Conservation (phyloP, 2,113 vertebrate genomes). For the Cinclus cinclus region DNA sequence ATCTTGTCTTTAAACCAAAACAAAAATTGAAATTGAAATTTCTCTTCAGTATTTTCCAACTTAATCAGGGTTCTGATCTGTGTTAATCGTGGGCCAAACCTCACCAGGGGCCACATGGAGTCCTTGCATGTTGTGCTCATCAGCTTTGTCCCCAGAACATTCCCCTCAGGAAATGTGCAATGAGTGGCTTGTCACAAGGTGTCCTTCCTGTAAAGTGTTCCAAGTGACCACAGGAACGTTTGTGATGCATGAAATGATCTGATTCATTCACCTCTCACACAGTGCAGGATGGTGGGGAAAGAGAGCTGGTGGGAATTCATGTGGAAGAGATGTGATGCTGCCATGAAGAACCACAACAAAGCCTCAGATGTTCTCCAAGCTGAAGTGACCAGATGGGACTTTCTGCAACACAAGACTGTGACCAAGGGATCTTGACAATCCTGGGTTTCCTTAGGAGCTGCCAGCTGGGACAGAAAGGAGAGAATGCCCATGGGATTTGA, state of each 20-base stretch:
- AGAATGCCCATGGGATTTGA: rapidly evolving
- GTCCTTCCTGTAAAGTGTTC: background rate
- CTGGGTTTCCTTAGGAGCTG: background rate
- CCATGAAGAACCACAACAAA: background rate
- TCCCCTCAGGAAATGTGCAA: background rate
- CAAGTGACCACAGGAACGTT: background rate
- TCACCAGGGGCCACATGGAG: background rate
- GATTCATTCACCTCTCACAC: background rate
- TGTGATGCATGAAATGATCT: background rate
- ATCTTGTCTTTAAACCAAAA: background rate
- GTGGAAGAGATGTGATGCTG: background rate
- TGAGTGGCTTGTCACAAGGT: background rate
- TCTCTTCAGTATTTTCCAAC: background rate
- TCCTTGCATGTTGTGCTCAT: background rate
- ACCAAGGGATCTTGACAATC: background rate
- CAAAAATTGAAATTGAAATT: background rate
- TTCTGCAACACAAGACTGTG: background rate
- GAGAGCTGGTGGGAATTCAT: rapidly evolving
- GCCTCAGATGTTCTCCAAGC: background rate
- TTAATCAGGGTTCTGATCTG: background rate
- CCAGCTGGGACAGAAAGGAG: background rate
- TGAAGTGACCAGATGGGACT: background rate
- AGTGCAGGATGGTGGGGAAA: rapidly evolving
- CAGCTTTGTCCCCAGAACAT: background rate
- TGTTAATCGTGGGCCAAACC: background rate